Evolutionary conservation across 2,888 invertebrate genomes (phyloP), one percentile per base, ranked within the genome.

Genomic region (Drosophila kuntzei): DNA sequence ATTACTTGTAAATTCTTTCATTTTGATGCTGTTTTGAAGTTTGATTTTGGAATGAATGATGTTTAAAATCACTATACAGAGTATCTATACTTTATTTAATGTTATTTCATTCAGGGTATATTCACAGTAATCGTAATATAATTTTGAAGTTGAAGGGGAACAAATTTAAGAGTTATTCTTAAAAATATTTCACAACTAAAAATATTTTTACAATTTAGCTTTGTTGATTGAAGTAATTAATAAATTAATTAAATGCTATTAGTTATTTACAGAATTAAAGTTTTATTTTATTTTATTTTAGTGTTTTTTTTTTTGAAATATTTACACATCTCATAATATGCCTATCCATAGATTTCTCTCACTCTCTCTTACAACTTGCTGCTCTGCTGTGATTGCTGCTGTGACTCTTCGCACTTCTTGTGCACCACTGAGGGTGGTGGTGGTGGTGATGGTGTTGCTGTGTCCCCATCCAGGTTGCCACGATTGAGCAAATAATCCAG

Each of bases 401-500:
- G 83, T 14, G 65, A 3, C 7, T 73, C 71, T 0, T 87, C 89
- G 32, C 60, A 69, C n/a, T 69, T 69, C 55, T 69, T 81, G 18
- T 46, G 62, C 37, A 76, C 61, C 50, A 73, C 76, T 43, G 78
- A 63, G n/a, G 82, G 81, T 2, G 69, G 83, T 46, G 69, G 76
- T 61, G 62, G 63, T 9, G 90, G 79, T 12, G 89, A 75, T 25
- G 80, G 63, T 3, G 87, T 73, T 11, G 82, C 71, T 29, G 75
- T 62, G 5, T 76, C 77, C 46, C 32, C 51, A 32, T 76, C 66
- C n/a, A 67, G 47, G 9, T 39, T 64, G 12, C 81, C 87, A 61
- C 96, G 94, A 91, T 96, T 96, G 67, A 97, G 93, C 79, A 97
- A 93, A 93, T 96, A 97, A 92, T 97, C 96, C 79, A 97, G 93